A percentile compares a stretch with the other conserved stretches of the same genome.
Conservation (phyloP, 2,113 vertebrate genomes). For the Gymnobelideus leadbeateri region DNA sequence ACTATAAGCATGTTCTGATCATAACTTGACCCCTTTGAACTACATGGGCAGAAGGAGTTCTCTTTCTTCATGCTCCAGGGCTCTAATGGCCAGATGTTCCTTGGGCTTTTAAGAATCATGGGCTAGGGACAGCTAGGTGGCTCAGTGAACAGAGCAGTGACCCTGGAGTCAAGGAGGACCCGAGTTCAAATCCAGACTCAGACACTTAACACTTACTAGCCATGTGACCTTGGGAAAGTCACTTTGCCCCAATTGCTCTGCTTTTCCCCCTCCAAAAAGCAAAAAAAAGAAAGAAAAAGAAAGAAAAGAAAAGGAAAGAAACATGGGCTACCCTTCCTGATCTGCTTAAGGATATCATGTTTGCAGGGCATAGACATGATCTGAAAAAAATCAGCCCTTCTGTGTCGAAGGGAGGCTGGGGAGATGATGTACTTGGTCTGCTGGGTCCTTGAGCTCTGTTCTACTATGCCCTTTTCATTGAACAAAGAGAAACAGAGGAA, state of each 20-base stretch:
- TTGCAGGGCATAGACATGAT: not conserved
- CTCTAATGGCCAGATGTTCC: not conserved
- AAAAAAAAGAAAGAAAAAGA: too few species aligned
- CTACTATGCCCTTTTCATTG: not conserved
- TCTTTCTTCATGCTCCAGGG: not conserved
- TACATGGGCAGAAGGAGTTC: not conserved
- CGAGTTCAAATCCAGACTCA: too few species aligned
- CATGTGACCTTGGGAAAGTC: too few species aligned
- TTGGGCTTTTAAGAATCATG: not conserved
- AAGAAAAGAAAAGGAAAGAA: not conserved
- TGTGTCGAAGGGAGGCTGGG: not conserved
- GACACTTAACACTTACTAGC: too few species aligned
- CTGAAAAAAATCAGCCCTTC: not conserved
- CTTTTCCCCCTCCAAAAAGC: too few species aligned
- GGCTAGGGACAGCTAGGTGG: not conserved
- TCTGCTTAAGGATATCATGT: not conserved
- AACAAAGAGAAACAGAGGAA: slow-evolving; percentile 42
- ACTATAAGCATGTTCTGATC: not conserved
- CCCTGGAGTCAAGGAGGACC: too few species aligned
- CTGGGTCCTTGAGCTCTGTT: not conserved
- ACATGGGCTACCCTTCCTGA: not conserved
- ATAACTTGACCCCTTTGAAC: too few species aligned
- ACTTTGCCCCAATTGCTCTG: too few species aligned
- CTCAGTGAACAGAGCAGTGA: too few species aligned
- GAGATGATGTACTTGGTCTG: not conserved